Evolutionary conservation across 2,113 vertebrate genomes (phyloP).

Genomic region (Tylochromis polylepis): DNA sequence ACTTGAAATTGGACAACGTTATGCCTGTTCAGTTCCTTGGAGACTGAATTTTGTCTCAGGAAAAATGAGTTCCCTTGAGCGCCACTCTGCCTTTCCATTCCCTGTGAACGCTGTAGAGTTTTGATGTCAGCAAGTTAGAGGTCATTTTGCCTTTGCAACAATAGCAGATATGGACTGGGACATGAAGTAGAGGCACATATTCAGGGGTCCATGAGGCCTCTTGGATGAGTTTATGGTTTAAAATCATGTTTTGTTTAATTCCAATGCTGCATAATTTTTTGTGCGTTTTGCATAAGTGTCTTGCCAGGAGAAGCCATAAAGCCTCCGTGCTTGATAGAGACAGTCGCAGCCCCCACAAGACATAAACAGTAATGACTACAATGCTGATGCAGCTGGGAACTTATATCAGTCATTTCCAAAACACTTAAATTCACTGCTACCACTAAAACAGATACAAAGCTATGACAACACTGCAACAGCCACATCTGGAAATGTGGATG

Average conservation of each 20-base stretch:
- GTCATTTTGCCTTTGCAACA: not conserved
- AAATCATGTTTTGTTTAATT: not conserved
- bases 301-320: not conserved
- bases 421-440: constrained; percentile 15
- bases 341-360: not conserved
- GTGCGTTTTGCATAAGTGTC: not conserved
- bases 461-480: not conserved
- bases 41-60: not conserved
- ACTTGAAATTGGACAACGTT: no score
- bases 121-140: not conserved
- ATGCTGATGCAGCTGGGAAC: constrained; percentile 4
- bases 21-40: not conserved
- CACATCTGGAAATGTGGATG: constrained; percentile 32
- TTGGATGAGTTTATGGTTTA: not conserved
- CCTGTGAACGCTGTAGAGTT: not conserved
- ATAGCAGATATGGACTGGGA: not conserved
- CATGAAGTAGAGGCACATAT: not conserved
- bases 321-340: not conserved
- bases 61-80: not conserved
- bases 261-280: not conserved
- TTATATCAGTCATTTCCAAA: not conserved
- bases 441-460: constrained; percentile 4
- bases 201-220: not conserved
- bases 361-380: not conserved
- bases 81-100: not conserved